Percentiles rank a stretch among this genome's conserved stretches.
Evolutionary conservation across 2,113 vertebrate genomes (phyloP).

Genomic region (Zapornia atra): DNA sequence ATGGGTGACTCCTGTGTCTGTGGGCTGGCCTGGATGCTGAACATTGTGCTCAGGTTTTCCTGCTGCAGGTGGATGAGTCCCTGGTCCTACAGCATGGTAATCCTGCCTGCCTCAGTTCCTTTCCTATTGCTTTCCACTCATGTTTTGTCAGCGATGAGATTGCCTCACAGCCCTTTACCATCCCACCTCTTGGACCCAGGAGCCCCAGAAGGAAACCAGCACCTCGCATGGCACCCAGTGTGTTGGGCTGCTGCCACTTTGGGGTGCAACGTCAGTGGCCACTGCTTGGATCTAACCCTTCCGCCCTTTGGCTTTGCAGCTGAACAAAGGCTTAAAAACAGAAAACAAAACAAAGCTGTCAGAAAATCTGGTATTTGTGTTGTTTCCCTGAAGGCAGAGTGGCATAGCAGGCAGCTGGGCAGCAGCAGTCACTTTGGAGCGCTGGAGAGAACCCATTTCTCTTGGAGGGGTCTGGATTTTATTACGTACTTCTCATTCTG

Average conservation of each 20-base stretch:
- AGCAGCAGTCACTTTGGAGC: fast-evolving
- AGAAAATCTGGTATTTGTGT: neutral
- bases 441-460: neutral
- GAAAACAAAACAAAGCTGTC: neutral
- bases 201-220: neutral
- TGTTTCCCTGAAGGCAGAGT: slow-evolving; percentile 21
- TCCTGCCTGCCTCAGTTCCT: neutral
- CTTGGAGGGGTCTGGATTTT: neutral
- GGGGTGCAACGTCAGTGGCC: neutral
- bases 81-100: neutral
- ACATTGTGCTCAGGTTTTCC: fast-evolving
- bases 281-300: neutral
- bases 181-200: neutral
- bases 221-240: fast-evolving
- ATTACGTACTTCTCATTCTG: slow-evolving; percentile 31
- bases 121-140: neutral
- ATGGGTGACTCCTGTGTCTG: neutral
- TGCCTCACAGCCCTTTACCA: neutral
- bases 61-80: neutral
- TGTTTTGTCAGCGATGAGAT: neutral
- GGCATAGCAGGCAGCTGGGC: neutral
- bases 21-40: neutral
- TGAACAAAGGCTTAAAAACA: neutral
- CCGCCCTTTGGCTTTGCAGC: neutral
- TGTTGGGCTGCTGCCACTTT: fast-evolving